These are phyloP conservation scores for Limanda limanda DNA, from an alignment of 2,113 vertebrate species.

Conservation along the genomic window DNA sequence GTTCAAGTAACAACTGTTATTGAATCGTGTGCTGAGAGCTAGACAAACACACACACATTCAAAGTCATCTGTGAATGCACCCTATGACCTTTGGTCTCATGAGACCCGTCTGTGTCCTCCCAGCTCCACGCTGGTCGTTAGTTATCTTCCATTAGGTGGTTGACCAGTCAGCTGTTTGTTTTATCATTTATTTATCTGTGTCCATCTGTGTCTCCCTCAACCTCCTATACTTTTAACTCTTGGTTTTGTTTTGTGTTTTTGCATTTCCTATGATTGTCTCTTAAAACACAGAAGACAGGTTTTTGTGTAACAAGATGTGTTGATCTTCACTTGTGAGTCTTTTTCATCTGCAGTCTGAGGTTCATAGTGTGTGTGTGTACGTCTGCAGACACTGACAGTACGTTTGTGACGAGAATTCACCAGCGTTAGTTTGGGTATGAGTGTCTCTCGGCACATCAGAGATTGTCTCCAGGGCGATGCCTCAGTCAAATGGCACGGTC, in stretches of 20 bases:
- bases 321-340: background rate
- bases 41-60: slow-evolving; percentile 26
- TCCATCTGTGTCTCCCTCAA: slow-evolving; percentile 9
- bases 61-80: slow-evolving; percentile 2
- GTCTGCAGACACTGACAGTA: background rate
- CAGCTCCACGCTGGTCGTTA: slow-evolving; percentile 14
- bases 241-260: background rate
- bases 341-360: background rate
- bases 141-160: slow-evolving; percentile 45
- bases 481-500: slow-evolving; percentile 52
- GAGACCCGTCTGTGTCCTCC: slow-evolving; percentile 12
- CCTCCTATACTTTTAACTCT: slow-evolving; percentile 16
- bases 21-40: slow-evolving; percentile 10
- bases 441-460: slow-evolving; percentile 21
- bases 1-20: background rate
- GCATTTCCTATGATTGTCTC: background rate
- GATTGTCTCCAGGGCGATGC: slow-evolving; percentile 31
- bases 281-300: too few relatives aligned
- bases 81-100: slow-evolving; percentile 44
- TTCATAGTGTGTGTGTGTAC: background rate
- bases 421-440: slow-evolving; percentile 9
- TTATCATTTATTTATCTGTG: slow-evolving; percentile 63
- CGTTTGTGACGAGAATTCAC: slow-evolving; percentile 9
- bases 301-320: too few relatives aligned
- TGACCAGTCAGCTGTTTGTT: slow-evolving; percentile 41